Percentiles rank a stretch among this genome's conserved stretches.
These are phyloP conservation scores for Thysanoteuthis rhombus DNA, from an alignment of 2,888 invertebrate species.

Conservation along the genomic window DNA sequence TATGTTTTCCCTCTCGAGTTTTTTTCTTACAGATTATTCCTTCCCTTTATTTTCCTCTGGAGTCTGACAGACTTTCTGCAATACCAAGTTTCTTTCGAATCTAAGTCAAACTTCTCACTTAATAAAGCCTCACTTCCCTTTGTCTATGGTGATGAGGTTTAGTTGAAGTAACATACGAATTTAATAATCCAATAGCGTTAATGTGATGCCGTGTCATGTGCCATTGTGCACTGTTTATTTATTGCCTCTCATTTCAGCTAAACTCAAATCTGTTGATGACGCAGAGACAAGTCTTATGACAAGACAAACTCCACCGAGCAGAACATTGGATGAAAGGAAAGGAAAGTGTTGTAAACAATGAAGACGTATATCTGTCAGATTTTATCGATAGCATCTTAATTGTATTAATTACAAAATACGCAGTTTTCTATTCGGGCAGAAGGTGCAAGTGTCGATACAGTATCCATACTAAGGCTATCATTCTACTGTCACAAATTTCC, in stretches of 20 bases:
- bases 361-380: neutral
- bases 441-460: too few species aligned
- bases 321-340: neutral
- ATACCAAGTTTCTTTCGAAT: too few species aligned
- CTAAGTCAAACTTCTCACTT: too few species aligned
- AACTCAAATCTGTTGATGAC: neutral
- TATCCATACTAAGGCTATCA: neutral
- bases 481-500: neutral
- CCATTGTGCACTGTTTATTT: neutral
- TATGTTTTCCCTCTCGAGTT: too few species aligned
- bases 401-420: neutral
- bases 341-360: neutral
- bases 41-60: too few species aligned
- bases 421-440: neutral
- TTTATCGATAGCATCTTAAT: neutral
- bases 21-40: too few species aligned
- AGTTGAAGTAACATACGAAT: neutral
- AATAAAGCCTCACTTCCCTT: too few species aligned
- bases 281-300: neutral
- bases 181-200: neutral
- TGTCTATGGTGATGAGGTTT: too few species aligned
- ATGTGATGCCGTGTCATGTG: neutral
- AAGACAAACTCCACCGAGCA: neutral
- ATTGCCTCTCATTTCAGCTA: neutral
- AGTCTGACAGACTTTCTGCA: too few species aligned